phyloP scores from a whole-genome alignment of 2,888 invertebrate genomes.

The Melikaiella ostensackeni region DNA sequence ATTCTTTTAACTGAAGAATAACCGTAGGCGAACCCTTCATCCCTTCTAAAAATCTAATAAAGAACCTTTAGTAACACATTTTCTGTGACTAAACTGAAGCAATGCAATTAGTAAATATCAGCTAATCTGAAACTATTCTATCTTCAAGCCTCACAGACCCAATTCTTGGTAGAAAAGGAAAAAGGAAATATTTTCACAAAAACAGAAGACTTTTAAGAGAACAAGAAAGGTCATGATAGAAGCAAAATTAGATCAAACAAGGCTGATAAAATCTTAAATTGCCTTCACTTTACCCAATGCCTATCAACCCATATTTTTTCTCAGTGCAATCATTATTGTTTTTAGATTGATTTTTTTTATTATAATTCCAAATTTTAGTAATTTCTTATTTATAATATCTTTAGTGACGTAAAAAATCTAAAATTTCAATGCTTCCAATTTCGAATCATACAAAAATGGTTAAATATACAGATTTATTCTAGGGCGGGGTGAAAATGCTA shows the following conservation, averaged over 20 bases:
- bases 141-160: not conserved
- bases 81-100: not conserved
- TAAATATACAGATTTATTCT: no score
- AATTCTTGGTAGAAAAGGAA: not conserved
- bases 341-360: no score
- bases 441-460: no score
- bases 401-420: no score
- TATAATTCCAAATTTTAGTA: no score
- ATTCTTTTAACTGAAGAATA: conserved; percentile 2
- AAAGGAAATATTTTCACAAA: not conserved
- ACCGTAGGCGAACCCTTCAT: conserved; percentile 32
- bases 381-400: no score
- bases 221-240: not conserved
- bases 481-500: no score
- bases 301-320: no score
- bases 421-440: no score
- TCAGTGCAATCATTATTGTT: no score
- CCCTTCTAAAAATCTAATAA: not conserved
- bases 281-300: no score
- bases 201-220: not conserved
- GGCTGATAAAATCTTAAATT: no score
- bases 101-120: not conserved
- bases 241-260: not conserved
- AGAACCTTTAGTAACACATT: not conserved
- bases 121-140: not conserved